These are phyloP conservation scores for Psilopogon haemacephalus DNA, from an alignment of 2,113 vertebrate genomes.

Conservation along the genomic window DNA sequence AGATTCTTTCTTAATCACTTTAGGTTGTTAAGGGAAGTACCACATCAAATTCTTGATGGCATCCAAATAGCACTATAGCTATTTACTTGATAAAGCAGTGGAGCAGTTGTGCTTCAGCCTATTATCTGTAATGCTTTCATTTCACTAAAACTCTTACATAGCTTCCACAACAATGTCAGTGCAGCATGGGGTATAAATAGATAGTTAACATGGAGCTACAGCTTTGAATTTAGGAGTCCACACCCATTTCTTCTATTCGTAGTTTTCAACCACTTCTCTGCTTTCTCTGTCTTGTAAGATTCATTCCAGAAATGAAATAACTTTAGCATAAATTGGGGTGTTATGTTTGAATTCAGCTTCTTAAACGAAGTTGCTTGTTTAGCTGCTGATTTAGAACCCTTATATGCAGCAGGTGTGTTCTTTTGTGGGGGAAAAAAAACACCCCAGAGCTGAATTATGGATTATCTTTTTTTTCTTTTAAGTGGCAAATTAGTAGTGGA, in stretches of 20 bases:
- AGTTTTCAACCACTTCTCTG: background rate
- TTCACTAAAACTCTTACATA: background rate
- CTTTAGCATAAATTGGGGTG: background rate
- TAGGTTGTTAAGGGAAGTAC: background rate
- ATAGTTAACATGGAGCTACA: background rate
- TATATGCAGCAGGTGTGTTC: background rate
- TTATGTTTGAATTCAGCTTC: constrained; percentile 6
- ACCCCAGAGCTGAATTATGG: background rate
- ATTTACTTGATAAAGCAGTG: constrained; percentile 2
- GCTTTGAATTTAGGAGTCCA: constrained; percentile 21
- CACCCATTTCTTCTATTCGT: background rate
- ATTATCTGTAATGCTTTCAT: constrained; percentile 14
- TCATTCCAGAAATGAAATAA: background rate
- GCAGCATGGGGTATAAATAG: constrained; percentile 47
- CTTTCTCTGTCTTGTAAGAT: background rate
- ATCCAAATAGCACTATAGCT: background rate
- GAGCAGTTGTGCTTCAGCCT: background rate
- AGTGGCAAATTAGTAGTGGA: constrained; percentile 79
- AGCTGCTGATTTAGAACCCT: background rate
- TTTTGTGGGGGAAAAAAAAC: background rate
- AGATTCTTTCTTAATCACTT: constrained; percentile 5
- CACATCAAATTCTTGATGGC: background rate
- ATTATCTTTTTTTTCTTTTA: background rate
- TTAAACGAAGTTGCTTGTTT: background rate
- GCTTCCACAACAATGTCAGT: constrained; percentile 5